Conservation (phyloP, 1,140 invertebrate species). For the Ceratosolen fusciceps region DNA sequence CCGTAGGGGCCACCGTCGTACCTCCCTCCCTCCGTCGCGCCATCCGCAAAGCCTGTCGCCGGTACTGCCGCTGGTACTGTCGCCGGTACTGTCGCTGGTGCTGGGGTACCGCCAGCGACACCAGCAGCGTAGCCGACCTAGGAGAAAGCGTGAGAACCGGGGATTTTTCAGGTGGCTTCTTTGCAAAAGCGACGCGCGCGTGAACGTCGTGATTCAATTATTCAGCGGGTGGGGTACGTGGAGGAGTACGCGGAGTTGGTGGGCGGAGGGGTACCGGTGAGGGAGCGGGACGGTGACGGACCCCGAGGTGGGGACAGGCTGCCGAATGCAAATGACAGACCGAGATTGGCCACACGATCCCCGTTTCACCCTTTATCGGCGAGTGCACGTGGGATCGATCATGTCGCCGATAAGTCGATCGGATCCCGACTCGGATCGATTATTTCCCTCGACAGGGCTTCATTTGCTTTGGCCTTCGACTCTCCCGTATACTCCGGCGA, state of each 20-base stretch:
- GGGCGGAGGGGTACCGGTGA: no score
- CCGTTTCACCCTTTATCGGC: background rate
- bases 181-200: slow-evolving; percentile 32
- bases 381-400: background rate
- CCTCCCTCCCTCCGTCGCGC: no score
- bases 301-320: background rate
- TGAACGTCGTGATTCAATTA: slow-evolving; percentile 50
- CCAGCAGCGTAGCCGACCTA: background rate
- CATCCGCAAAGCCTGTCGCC: no score
- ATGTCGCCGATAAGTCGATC: background rate
- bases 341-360: background rate
- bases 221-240: slow-evolving; percentile 6
- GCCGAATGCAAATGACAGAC: background rate
- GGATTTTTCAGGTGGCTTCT: slow-evolving; percentile 48
- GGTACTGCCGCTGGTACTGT: no score
- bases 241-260: background rate
- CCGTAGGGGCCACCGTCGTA: no score
- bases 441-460: no score
- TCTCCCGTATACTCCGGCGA: no score
- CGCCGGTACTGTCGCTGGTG: no score
- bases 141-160: slow-evolving; percentile 49
- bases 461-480: no score
- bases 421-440: no score
- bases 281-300: background rate
- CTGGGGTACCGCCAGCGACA: no score